Evolutionary conservation across 2,113 vertebrate species (phyloP), one percentile per base, ranked within the genome.

Genomic region (Eublepharis macularius): DNA sequence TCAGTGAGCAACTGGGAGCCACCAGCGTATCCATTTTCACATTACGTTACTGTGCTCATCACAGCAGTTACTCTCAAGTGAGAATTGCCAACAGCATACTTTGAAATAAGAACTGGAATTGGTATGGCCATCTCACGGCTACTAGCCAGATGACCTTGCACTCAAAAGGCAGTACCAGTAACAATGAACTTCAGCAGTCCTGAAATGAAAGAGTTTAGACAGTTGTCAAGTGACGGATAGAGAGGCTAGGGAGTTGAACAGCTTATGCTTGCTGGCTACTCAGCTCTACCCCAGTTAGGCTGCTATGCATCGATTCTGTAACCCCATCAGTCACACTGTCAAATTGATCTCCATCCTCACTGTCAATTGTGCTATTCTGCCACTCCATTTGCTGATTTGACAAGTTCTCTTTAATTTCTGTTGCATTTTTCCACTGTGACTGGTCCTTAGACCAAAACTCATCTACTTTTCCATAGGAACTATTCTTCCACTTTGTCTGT

Each of bases 381-480:
- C 96, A 97, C 69, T 97, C 96, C 78, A 96, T 95, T 88, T 96
- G 95, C 88, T 96, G 95, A 92, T 57, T 97, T 81, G 94, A 92
- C 90, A 97, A 95, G 90, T 94, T 96, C 93, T 97, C 96, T 65
- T 96, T 95, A 4, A 95, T 96, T 90, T 95, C 96, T 0, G 96
- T 89, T 57, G 94, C 5, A 1, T 94, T 96, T 82, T 97, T 96
- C 95, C 96, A 97, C 8, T 96, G 96, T 0, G 97, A 93, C 94
- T 96, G 96, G 94, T 97, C 96, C 96, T 97, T 97, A 54, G 97
- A 94, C 97, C 97, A 97, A 93, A 97, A 90, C 83, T 97, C 96
- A 87, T 96, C 96, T 65, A 96, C 96, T 95, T 97, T 97, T 95
- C 97, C 96, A 96, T 95, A 96, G 94, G 95, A 96, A 94, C 97